These are phyloP conservation scores for Falcunculus frontatus DNA, from an alignment of 2,113 vertebrate species.

Conservation along the genomic window DNA sequence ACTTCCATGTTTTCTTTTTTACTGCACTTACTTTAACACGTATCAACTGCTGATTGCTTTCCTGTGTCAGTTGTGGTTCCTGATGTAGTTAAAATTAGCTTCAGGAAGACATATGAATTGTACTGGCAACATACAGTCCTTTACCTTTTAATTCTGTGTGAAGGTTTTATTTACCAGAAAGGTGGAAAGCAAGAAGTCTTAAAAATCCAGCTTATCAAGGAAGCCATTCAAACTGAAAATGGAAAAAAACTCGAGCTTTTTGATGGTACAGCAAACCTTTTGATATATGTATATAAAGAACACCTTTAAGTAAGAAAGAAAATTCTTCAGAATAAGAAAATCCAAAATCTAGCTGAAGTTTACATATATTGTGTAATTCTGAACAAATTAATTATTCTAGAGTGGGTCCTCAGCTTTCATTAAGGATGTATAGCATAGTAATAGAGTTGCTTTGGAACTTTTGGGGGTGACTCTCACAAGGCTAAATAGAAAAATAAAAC, in stretches of 20 bases:
- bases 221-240: neutral
- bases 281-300: neutral
- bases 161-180: conserved; percentile 49
- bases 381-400: neutral
- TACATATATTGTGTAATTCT: neutral
- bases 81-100: neutral
- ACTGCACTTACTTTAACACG: neutral
- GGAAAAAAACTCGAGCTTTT: neutral
- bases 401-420: neutral
- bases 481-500: neutral
- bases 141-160: conserved; percentile 48
- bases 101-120: neutral
- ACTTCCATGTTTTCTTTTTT: neutral
- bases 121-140: neutral
- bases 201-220: conserved; percentile 66
- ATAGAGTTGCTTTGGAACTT: neutral
- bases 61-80: neutral
- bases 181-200: conserved; percentile 59
- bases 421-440: neutral
- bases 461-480: neutral
- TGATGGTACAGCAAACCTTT: neutral
- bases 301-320: neutral
- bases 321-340: neutral
- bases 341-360: neutral
- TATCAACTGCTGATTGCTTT: neutral